A percentile compares a stretch with the other conserved stretches of the same genome.
These are phyloP conservation scores for Glossophaga mutica DNA, from an alignment of 2,797 vertebrate species.

Conservation along the genomic window DNA sequence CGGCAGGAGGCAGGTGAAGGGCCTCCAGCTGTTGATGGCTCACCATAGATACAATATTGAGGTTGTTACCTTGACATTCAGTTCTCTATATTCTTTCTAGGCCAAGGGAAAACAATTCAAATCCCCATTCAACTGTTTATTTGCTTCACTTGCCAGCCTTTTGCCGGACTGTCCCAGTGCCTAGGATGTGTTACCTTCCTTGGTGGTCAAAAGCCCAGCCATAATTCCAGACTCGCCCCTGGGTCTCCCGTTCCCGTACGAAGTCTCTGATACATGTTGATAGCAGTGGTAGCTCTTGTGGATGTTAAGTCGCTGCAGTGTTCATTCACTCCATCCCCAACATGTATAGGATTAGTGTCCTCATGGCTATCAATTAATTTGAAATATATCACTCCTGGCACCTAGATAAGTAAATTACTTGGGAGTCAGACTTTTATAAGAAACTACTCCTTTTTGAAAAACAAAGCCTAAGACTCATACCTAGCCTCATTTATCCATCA, in stretches of 20 bases:
- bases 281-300: not conserved
- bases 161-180: not conserved
- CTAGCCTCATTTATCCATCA: not conserved
- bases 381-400: not conserved
- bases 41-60: not conserved
- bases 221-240: not conserved
- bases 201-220: not conserved
- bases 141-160: not conserved
- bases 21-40: not conserved
- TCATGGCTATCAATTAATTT: not conserved
- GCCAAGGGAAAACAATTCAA: not conserved
- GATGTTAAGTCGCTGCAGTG: not conserved
- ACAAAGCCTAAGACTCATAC: not conserved
- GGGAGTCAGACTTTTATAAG: not conserved
- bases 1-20: not conserved
- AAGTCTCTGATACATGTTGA: not conserved
- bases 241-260: not conserved
- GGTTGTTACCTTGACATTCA: not conserved
- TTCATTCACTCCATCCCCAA: not conserved
- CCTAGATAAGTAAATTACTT: not conserved
- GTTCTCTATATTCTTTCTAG: not conserved
- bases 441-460: not conserved
- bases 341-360: not conserved
- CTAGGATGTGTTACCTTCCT: not conserved
- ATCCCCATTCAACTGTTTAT: not conserved